A percentile compares a stretch with the other conserved stretches of the same genome.
These are phyloP conservation scores for Phaethon lepturus DNA, from an alignment of 2,113 vertebrate genomes.

Conservation along the genomic window DNA sequence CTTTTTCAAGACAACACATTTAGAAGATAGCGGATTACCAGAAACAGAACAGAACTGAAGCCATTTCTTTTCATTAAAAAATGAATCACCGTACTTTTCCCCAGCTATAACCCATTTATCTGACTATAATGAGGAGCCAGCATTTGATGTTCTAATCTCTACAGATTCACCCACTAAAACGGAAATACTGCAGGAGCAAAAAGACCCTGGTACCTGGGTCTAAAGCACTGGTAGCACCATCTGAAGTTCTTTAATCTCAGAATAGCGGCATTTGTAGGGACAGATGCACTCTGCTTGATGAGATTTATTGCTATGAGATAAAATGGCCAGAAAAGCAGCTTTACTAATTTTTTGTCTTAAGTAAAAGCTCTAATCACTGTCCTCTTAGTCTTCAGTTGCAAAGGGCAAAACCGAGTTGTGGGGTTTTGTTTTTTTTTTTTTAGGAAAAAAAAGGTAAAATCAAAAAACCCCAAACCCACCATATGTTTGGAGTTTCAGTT, in stretches of 20 bases:
- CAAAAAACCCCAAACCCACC: background rate
- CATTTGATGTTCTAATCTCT: background rate
- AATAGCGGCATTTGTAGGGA: background rate
- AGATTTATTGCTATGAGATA: background rate
- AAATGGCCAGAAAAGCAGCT: conserved; percentile 38
- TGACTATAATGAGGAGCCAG: background rate
- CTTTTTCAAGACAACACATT: background rate
- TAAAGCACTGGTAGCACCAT: background rate
- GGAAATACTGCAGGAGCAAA: background rate
- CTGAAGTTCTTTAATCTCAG: background rate
- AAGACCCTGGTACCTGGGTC: background rate
- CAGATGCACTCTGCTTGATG: background rate
- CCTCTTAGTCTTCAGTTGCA: background rate
- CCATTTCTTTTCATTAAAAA: conserved; percentile 6
- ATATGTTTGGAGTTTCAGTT: background rate
- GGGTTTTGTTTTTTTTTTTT: background rate
- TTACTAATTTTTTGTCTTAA: background rate
- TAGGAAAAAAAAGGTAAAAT: no score
- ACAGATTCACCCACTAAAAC: background rate
- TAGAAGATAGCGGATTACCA: background rate
- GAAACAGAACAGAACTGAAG: background rate
- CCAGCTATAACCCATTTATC: background rate
- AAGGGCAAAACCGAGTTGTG: background rate
- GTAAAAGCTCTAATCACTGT: conserved; percentile 1
- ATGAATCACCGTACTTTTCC: background rate